Evolutionary conservation across 2,113 vertebrate genomes (phyloP).

Genomic region (Fukomys damarensis): DNA sequence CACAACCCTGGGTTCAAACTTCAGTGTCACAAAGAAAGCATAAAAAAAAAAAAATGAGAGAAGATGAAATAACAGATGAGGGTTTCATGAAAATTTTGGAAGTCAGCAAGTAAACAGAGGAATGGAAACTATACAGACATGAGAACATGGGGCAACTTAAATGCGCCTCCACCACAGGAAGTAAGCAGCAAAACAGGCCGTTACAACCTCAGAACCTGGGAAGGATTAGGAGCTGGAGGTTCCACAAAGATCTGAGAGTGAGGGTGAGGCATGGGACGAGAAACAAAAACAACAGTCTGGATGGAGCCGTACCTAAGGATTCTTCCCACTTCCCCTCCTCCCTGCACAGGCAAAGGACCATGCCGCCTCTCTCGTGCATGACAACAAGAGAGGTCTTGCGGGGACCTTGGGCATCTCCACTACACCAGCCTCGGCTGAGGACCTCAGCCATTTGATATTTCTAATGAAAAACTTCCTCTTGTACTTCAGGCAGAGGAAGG

Average conservation of each 20-base stretch:
- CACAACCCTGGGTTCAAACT: background rate
- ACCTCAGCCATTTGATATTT: background rate
- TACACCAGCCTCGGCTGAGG: background rate
- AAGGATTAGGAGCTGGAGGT: background rate
- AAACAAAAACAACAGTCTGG: background rate
- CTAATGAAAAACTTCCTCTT: conserved; percentile 29
- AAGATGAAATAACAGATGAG: background rate
- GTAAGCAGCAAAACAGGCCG: background rate
- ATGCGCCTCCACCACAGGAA: background rate
- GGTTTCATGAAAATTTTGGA: background rate
- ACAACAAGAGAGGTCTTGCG: background rate
- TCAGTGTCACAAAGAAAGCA: background rate
- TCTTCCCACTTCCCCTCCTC: background rate
- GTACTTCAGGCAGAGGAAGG: background rate
- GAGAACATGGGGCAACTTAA: background rate
- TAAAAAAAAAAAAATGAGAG: background rate
- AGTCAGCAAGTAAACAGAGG: background rate
- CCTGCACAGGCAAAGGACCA: background rate
- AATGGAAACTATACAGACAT: background rate
- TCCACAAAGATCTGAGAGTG: background rate
- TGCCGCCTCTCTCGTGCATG: background rate
- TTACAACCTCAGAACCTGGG: background rate
- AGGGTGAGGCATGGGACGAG: background rate
- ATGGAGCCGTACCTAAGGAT: background rate
- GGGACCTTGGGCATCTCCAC: background rate